phyloP scores from a whole-genome alignment of 92 coral and sea anemone species.

The Muricea muricata region DNA sequence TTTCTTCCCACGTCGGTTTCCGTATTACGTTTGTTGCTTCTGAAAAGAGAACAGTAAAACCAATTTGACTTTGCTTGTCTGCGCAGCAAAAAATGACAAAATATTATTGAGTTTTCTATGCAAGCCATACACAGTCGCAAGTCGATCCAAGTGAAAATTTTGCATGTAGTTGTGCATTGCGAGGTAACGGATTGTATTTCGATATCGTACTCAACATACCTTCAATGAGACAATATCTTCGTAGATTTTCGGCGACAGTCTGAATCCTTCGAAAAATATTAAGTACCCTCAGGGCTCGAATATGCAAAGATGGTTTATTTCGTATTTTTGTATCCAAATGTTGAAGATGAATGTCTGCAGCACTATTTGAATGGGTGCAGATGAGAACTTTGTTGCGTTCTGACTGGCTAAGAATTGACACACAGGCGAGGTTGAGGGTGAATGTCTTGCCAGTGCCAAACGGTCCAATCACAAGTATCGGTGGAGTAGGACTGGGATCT shows the following conservation, averaged over 20 bases:
- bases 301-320: neutral
- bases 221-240: conserved; percentile 66
- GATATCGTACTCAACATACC: neutral
- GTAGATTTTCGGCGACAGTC: conserved; percentile 8
- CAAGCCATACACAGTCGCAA: too few species aligned
- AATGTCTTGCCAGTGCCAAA: conserved; percentile 99
- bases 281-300: conserved; percentile 72
- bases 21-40: neutral
- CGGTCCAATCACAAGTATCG: conserved; percentile 91
- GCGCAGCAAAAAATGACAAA: too few species aligned
- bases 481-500: conserved; percentile 61
- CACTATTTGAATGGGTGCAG: conserved; percentile 93
- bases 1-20: conserved; percentile 71
- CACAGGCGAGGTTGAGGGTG: conserved; percentile 76
- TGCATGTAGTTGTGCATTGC: too few species aligned
- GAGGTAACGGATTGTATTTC: too few species aligned
- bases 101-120: too few species aligned
- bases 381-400: conserved; percentile 76
- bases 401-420: conserved; percentile 65
- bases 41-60: neutral
- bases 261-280: conserved; percentile 53
- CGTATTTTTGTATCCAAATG: conserved; percentile 66
- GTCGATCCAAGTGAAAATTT: too few species aligned
- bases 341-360: conserved; percentile 91
- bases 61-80: too few species aligned